Base-by-base conservation (phyloP, 2,888 invertebrate species). In the Noctua comes region DNA sequence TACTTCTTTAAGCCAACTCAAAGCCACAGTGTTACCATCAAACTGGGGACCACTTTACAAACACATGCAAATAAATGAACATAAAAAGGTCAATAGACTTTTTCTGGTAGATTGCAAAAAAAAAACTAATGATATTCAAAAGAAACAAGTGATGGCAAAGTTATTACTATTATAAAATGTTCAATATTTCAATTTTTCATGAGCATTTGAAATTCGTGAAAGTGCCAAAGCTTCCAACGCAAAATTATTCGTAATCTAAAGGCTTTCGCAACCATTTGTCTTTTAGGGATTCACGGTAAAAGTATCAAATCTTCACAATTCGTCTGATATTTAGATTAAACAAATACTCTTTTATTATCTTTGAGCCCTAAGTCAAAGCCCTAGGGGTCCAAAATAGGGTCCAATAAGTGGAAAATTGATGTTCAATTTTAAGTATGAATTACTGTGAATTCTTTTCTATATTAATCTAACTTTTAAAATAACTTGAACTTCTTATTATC, bases 301-400 rank as follows among this genome's bases (percentile, higher is more conserved):
- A 64, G 66, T 78, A 79, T 59, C 4, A 66, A 66, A 70, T 62
- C 1, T 59, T 62, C 27, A 43, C 36, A 65, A 69, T 70, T 70
- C 54, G 27, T 78, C 24, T 79, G 43, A 64, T 54, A 43, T 64
- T 80, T 54, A 31, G 27, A 80, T 77, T 57, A 83, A 36, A 65
- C 48, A 65, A 69, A 65, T 57, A 48, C 36, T 27, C 27, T 73
- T n/a, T 51, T 76, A 8, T 43, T 70, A 70, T 59, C 43, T 51
- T 59, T 36, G 24, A 80, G 40, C 11, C n/a, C n/a, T 48, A 57
- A 77, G n/a, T 69, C n/a, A 64, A 79, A 74, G 18, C n/a, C 48
- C 57, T 27, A 27, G 11, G 31, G 21, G 5, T 48, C 8, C 8
- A 66, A 66, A 57, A 31, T 27, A 59, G 6, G 51, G 2, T 16